Evolutionary conservation across 2,113 vertebrate species (phyloP).

Genomic region (Chrysemys picta): DNA sequence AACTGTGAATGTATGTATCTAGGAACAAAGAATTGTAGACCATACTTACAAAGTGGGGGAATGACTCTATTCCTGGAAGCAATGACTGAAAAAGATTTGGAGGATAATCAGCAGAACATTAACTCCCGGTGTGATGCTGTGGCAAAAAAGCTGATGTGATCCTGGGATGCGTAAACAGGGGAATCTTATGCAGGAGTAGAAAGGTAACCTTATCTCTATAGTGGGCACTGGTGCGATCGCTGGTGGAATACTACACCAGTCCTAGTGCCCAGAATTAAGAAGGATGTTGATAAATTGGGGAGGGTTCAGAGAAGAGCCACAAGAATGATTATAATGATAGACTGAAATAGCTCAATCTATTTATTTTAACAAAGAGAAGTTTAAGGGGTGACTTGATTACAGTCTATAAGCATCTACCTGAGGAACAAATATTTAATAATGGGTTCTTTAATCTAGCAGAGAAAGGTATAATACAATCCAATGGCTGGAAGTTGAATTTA

Average conservation of each 20-base stretch:
- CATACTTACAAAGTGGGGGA: no score
- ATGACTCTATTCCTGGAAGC: neutral
- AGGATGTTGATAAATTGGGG: neutral
- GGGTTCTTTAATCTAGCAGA: neutral
- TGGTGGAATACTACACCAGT: neutral
- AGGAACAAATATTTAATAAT: neutral
- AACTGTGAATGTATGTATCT: neutral
- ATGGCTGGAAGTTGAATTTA: neutral
- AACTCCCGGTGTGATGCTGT: neutral
- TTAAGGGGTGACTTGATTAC: neutral
- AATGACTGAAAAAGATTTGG: neutral
- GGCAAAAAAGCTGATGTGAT: neutral
- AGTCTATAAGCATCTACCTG: neutral
- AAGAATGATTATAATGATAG: neutral
- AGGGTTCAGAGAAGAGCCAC: neutral
- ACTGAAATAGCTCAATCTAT: neutral
- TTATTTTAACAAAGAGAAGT: neutral
- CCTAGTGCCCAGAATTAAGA: neutral
- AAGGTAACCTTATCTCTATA: neutral
- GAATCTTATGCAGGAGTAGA: neutral
- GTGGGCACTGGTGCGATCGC: neutral
- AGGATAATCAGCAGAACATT: neutral
- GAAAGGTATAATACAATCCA: neutral
- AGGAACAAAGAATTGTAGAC: no score
- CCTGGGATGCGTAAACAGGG: neutral